Base-by-base conservation (phyloP, 2,888 invertebrate genomes). In the Creontiades dilutus region DNA sequence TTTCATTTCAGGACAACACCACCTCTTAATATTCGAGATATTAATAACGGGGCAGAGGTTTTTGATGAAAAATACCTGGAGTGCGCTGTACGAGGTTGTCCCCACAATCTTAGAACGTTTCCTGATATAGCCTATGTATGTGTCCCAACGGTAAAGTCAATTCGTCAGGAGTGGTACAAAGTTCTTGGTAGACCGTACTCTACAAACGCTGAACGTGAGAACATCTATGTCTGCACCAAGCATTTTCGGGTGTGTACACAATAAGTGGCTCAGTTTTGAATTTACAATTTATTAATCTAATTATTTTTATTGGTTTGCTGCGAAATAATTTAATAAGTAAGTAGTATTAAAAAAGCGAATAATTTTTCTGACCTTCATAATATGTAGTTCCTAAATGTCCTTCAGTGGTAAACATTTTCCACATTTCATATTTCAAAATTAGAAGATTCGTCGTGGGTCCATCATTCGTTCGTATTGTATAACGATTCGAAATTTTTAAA, bases 71-170 rank as follows among this genome's bases (percentile, higher is more conserved):
- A 78, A 11, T 78, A 78, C 78, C 27, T 7, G 16, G 78, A 78
- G 28, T 78, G 78, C n/a, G 78, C 78, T 16, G 81, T 81, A 5
- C 47, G 12, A n/a, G 46, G 23, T 19, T 81, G 81, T 19, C 81
- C 48, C n/a, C 28, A 47, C n/a, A 81, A 81, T 81, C 37, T 16
- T 28, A 14, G 48, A 19, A 81, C 46, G 48, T 81, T 81, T 19
- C 81, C 81, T 48, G 48, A 81, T 19, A 48, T 48, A 0, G 1
- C 0, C 5, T 19, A 48, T 16, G 46, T 81, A 19, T 81, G 48
- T 48, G 81, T 48, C 19, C 81, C 81, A 47, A 0, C 47, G 2
- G n/a, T 1, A 19, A n/a, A 46, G 3, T 0, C 13, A 13, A 16
- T n/a, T 14, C 81, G 81, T 46, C 47, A 19, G 16, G 23, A 23